Conservation (phyloP, 2,888 invertebrate genomes). For the Eupsilia transversa region DNA sequence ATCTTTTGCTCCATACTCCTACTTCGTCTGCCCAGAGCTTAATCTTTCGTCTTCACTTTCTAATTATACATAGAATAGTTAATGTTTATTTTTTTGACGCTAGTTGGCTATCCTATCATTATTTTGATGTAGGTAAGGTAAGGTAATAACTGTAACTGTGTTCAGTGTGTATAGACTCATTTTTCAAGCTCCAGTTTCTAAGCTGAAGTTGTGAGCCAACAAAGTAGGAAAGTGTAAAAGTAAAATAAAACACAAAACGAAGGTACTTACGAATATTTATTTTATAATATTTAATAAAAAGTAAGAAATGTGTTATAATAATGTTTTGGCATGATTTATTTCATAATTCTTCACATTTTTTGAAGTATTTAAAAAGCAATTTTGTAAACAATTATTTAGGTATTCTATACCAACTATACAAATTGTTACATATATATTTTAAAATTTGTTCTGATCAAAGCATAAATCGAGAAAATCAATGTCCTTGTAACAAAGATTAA, state of each 20-base stretch:
- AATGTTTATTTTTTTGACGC: slow-evolving; percentile 53
- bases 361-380: slow-evolving; percentile 33
- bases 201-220: neutral
- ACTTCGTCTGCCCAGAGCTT: slow-evolving; percentile 6
- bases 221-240: neutral
- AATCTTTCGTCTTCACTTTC: slow-evolving; percentile 50
- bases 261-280: neutral
- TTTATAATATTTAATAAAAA: neutral
- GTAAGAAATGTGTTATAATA: neutral
- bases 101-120: slow-evolving; percentile 56
- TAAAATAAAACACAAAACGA: neutral
- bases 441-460: slow-evolving; percentile 13
- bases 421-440: slow-evolving; percentile 13
- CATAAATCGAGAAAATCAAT: neutral
- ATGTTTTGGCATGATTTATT: slow-evolving; percentile 2
- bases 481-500: neutral
- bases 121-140: slow-evolving; percentile 34
- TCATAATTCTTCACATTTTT: slow-evolving; percentile 24
- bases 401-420: slow-evolving; percentile 21
- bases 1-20: slow-evolving; percentile 5
- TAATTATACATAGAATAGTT: slow-evolving; percentile 44
- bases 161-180: slow-evolving; percentile 45
- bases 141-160: slow-evolving; percentile 45
- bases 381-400: slow-evolving; percentile 18
- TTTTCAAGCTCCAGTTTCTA: slow-evolving; percentile 15